Conservation (phyloP, 2,888 invertebrate species). For the Mechanitis mazaeus region DNA sequence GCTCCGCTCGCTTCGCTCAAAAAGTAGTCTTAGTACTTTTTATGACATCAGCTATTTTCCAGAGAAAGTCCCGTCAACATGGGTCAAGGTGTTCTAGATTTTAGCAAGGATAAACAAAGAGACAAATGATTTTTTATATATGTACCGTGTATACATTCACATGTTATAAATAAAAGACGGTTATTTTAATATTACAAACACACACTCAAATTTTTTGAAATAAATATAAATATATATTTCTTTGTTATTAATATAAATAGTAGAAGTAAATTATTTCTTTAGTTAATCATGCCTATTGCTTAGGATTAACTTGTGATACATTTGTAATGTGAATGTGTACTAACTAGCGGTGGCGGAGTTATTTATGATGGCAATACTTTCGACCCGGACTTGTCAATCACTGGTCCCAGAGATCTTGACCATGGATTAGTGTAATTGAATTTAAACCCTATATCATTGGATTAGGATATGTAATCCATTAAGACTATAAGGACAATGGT, state of each 20-base stretch:
- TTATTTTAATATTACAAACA: too few relatives aligned
- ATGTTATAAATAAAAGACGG: too few relatives aligned
- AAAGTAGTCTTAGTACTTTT: too few relatives aligned
- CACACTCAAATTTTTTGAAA: not conserved
- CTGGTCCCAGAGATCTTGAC: conserved; percentile 44
- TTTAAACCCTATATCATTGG: conserved; percentile 38
- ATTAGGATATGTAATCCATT: conserved; percentile 35
- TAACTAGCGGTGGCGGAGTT: conserved; percentile 71
- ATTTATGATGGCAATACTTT: conserved; percentile 70
- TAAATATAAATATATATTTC: not conserved
- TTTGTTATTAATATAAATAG: not conserved
- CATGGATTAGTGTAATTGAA: conserved; percentile 33
- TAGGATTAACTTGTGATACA: conserved; percentile 29
- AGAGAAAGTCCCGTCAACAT: too few relatives aligned
- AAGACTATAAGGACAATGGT: conserved; percentile 17
- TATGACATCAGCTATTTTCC: too few relatives aligned
- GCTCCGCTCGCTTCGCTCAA: too few relatives aligned
- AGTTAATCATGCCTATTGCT: conserved; percentile 24
- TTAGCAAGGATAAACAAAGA: too few relatives aligned
- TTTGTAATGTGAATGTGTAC: conserved; percentile 59
- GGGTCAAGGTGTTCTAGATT: too few relatives aligned
- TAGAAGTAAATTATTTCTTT: not conserved
- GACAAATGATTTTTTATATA: too few relatives aligned
- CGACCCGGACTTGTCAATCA: conserved; percentile 74
- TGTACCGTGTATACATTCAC: too few relatives aligned